A percentile compares a stretch with the other conserved stretches of the same genome.
Evolutionary conservation across 2,888 invertebrate species (phyloP).

Genomic region (Sarcophaga rosellei): DNA sequence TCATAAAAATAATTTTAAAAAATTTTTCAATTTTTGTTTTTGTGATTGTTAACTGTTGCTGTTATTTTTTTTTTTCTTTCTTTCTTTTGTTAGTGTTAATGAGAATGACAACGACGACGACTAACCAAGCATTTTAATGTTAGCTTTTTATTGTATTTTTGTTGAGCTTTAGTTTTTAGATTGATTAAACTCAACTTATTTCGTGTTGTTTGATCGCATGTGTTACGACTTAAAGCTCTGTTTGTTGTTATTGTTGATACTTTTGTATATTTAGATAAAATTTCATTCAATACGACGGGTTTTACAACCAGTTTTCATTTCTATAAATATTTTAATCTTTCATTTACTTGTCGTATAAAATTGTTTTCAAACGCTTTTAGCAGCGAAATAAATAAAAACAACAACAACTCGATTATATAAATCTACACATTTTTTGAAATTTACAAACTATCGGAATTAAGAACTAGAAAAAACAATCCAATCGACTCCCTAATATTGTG

Average conservation of each 20-base stretch:
- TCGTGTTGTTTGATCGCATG: slow-evolving; percentile 42
- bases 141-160: neutral
- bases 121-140: neutral
- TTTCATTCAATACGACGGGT: slow-evolving; percentile 58
- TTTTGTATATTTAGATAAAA: neutral
- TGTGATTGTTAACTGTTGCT: neutral
- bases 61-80: too few species aligned
- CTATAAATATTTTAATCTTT: slow-evolving; percentile 32
- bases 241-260: slow-evolving; percentile 21
- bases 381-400: too few species aligned
- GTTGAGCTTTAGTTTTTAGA: neutral
- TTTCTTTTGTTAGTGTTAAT: neutral
- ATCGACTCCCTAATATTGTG: too few species aligned
- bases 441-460: too few species aligned
- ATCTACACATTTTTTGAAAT: too few species aligned
- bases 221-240: slow-evolving; percentile 37
- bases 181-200: neutral
- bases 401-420: too few species aligned
- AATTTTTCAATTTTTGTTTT: neutral
- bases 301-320: slow-evolving; percentile 63
- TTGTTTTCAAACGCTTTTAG: slow-evolving; percentile 31
- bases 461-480: too few species aligned
- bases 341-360: slow-evolving; percentile 7
- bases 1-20: too few species aligned
- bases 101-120: neutral